Base-by-base conservation (phyloP, 2,888 invertebrate species). In the Xestia ashworthii region DNA sequence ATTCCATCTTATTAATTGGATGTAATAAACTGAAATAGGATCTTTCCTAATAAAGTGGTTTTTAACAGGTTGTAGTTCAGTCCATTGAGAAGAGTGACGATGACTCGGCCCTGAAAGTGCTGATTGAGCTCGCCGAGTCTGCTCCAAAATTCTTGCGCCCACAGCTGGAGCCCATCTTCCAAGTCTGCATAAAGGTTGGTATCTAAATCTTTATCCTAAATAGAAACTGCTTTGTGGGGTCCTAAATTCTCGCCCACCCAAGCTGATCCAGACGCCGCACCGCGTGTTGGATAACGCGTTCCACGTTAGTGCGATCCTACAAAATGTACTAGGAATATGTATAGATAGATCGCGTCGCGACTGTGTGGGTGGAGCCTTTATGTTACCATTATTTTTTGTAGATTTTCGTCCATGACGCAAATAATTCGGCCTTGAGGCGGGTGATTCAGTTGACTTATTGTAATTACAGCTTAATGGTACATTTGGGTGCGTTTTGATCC, bases 91-190 rank as follows among this genome's bases (percentile, higher is more conserved):
- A 98, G 83, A 97, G 98, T 88, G 98, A 99, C 46, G 99, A 99
- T 92, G 99, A 99, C 92, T 98, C 99, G 48, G 97, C 99, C 53
- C 95, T 99, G 50, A 99, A 99, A 95, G 98, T 99, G 86, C 97
- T 99, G 60, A 99, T 99, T 85, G 99, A 99, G 91, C 95, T 99
- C 91, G 99, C 99, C 0, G 99, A 99, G 95, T 98, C 98, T 78
- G 98, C 99, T 12, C 99, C 99, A 0, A 99, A 99, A 95, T 99
- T 98, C 93, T 97, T 99, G 80, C 97, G 99, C 84, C 98, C 98
- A 8, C 99, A 99, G 92, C 94, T 99, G 77, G 98, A 98, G 88
- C 97, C 97, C 25, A 98, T 99, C 88, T 98, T 99, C 87, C 92
- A 90, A 89, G 89, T 91, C 16, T 92, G 92, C 82, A 89, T 91